Evolutionary conservation across 2,797 vertebrate species (phyloP).

Genomic region (Pantherophis alleghaniensis): DNA sequence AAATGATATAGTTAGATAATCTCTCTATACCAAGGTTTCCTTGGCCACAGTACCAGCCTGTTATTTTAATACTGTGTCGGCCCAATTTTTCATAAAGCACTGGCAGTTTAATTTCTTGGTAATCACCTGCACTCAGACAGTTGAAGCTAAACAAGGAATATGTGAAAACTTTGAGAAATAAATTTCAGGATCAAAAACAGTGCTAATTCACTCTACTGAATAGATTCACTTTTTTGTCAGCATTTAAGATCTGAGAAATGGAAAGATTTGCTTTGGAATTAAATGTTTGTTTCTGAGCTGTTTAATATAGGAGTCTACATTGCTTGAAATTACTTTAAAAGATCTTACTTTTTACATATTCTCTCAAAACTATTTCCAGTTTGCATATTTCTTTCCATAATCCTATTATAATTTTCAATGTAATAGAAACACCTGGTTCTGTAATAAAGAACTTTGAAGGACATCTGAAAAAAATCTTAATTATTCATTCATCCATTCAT

Average conservation of each 20-base stretch:
- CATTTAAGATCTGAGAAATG: neutral
- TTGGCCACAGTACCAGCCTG: neutral
- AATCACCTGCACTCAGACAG: conserved; percentile 13
- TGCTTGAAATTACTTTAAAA: neutral
- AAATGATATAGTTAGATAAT: neutral
- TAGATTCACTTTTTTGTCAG: neutral
- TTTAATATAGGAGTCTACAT: neutral
- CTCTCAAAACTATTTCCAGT: neutral
- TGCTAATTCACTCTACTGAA: neutral
- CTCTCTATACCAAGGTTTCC: neutral
- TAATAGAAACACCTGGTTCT: neutral
- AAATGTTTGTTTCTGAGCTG: neutral
- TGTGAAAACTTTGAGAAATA: neutral
- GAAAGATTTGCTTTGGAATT: neutral
- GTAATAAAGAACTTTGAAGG: neutral
- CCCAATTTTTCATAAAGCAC: neutral
- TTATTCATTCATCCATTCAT: neutral
- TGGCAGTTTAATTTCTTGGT: neutral
- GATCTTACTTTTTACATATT: neutral
- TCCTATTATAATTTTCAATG: neutral
- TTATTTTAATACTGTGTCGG: neutral
- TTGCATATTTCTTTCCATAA: neutral
- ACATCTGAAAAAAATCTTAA: neutral
- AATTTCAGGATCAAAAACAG: neutral
- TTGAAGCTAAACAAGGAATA: neutral